Base-by-base conservation (phyloP, 2,113 vertebrate species). In the Colius striatus region DNA sequence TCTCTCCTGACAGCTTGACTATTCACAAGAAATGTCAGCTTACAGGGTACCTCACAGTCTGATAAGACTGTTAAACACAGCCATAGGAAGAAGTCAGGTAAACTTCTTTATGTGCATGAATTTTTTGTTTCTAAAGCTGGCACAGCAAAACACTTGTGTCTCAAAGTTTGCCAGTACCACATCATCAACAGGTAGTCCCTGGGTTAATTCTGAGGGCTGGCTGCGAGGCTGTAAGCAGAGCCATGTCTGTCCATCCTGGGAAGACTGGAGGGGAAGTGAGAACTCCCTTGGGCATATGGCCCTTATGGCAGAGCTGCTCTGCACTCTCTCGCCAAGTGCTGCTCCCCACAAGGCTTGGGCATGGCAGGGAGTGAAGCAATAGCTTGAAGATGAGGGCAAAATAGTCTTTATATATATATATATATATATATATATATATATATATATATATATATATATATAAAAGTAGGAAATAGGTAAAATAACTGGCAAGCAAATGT, bases 211-310 rank as follows among this genome's bases (percentile, higher is more conserved):
- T 47, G 38, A 41, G 18, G 34, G 23, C 36, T 63, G 72, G 14
- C 54, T 79, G 58, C 0, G 2, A 75, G 32, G 55, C 65, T 91
- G 58, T 48, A 72, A 27, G 23, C 7, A 65, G 53, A 89, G 23
- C 23, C 36, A 20, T 11, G 6, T 53, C 32, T 91, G 34, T 68
- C n/a, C n/a, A n/a, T n/a, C 45, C 63, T 71, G 47, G 16, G 27
- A 73, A 81, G 68, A 48, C 19, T 89, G 60, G 26, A 62, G 60
- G 58, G 65, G 54, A 90, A 73, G 70, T 2, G 30, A 86, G 47
- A 88, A 73, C 10, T 27, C 36, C 60, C 71, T 55, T 0, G 4
- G 71, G 60, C 41, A 73, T 10, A 48, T 0, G 0, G 18, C 0
- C 2, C 36, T 68, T 73, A 19, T 0, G 2, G 47, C 29, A 79